Evolutionary conservation across 2,113 vertebrate species (phyloP), one percentile per base, ranked within the genome.

Genomic region (Heteronetta atricapilla): DNA sequence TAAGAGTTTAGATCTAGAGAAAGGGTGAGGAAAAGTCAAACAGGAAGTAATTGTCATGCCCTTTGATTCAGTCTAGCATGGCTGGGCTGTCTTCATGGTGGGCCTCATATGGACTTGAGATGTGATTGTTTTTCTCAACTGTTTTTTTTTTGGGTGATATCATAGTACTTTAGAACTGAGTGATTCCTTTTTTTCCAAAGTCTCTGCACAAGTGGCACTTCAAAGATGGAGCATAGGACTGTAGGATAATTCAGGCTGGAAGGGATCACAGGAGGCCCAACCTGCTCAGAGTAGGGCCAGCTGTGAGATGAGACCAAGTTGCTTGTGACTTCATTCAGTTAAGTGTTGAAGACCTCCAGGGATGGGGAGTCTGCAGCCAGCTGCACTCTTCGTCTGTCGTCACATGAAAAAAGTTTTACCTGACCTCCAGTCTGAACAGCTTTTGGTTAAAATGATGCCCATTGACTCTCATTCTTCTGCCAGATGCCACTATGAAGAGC

Each of bases 111-210:
- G 4, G 9, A n/a, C 33, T 34, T 81, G 52, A 19, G 11, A 22
- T 63, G 19, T 73, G 29, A 5, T 48, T 63, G 20, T 82, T 76
- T 44, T n/a, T 72, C 46, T 84, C 34, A 40, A 0, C 11, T 67
- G 8, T 81, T 69, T 76, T 3, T n/a, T 1, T 29, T 22, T 72
- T 8, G n/a, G 11, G 23, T 22, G 5, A n/a, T 83, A 14, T 19
- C 2, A 0, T 1, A 3, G 36, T 67, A 42, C 33, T 13, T 2
- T 3, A 42, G 28, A 3, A 7, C 34, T 56, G 36, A 55, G 29
- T 26, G 33, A 50, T 70, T 82, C 25, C 28, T 22, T 42, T 80
- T 74, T 23, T 17, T 95, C 64, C 4, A 9, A 68, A 94, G 48
- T 33, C 16, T 78, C 53, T 76, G 26, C 40, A 11, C 15, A 40